These are phyloP conservation scores for Perizoma affinitatum DNA, from an alignment of 2,888 invertebrate species.

Conservation along the genomic window DNA sequence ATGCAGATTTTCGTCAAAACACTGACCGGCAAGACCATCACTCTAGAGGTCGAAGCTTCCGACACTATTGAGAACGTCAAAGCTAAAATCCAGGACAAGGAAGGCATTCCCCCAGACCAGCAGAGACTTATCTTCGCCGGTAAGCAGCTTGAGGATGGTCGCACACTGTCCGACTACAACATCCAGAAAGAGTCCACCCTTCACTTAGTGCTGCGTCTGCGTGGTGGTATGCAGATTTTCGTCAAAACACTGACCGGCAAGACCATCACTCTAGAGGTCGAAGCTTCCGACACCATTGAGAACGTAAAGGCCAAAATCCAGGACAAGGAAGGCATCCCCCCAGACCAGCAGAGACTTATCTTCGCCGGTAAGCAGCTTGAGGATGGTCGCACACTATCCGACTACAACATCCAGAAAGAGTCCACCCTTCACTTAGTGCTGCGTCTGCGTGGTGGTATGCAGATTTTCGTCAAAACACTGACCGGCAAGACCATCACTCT, in stretches of 20 bases:
- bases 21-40: slow-evolving; percentile 37
- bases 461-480: slow-evolving; percentile 39
- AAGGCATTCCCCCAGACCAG: slow-evolving; percentile 40
- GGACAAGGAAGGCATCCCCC: slow-evolving; percentile 40
- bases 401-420: slow-evolving; percentile 40
- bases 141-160: slow-evolving; percentile 39
- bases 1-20: slow-evolving; percentile 43
- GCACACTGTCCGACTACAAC: slow-evolving; percentile 39
- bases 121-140: slow-evolving; percentile 39
- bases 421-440: slow-evolving; percentile 37
- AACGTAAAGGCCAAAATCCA: slow-evolving; percentile 41
- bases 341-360: slow-evolving; percentile 38
- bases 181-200: slow-evolving; percentile 40
- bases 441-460: slow-evolving; percentile 41
- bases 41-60: slow-evolving; percentile 34
- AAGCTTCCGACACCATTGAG: slow-evolving; percentile 38
- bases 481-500: slow-evolving; percentile 39
- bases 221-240: slow-evolving; percentile 43
- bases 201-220: slow-evolving; percentile 36
- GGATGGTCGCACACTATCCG: slow-evolving; percentile 37
- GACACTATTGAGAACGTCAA: slow-evolving; percentile 39
- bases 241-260: slow-evolving; percentile 38
- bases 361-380: slow-evolving; percentile 39
- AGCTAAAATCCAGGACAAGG: slow-evolving; percentile 39
- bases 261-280: slow-evolving; percentile 36